Base-by-base conservation (phyloP, 2,113 vertebrate genomes). In the Sinocyclocheilus anophthalmus region DNA sequence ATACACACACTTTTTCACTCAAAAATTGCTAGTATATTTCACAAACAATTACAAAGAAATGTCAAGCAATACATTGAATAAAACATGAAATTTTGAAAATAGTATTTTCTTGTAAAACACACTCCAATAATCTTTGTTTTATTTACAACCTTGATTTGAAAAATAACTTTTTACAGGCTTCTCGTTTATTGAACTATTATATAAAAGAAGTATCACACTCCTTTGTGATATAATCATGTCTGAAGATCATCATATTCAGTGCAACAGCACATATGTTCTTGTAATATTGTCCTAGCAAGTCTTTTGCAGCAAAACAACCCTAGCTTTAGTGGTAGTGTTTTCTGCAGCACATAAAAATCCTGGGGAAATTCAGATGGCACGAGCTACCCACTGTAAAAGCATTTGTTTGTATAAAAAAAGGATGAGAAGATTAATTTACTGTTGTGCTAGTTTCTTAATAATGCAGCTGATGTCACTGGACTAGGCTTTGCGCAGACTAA, bases 351-450 rank as follows among this genome's bases (percentile, higher is more conserved):
- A 78, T 67, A 87, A 85, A 55, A 85, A 50, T 86, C 87, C 88
- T 45, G 26, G 83, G 65, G 81, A 86, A 88, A 90, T 89, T 89
- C 92, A 94, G 90, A 92, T 91, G 91, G 83, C 80, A 53, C 72
- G 26, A 88, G 63, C 73, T 86, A 83, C 73, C 77, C 77, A 87
- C 90, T 76, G 86, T 90, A 89, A 91, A 93, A 92, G 91, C 92
- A 92, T 94, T 94, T 93, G 93, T 93, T 93, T 91, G 76, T 24
- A 6, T 7, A 16, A 59, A 39, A 90, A 92, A 91, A 88, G 75
- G 84, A 92, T 80, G 90, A 92, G 81, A 91, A 93, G 91, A 94
- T 94, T 93, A 93, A 94, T 93, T 94, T 93, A 91, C 75, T 89
- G 85, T 87, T 91, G 92, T 86, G 73, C 92, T 90, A 90, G 87